Evolutionary conservation across 2,888 invertebrate genomes (phyloP).

Genomic region (Aleiodes testaceus): DNA sequence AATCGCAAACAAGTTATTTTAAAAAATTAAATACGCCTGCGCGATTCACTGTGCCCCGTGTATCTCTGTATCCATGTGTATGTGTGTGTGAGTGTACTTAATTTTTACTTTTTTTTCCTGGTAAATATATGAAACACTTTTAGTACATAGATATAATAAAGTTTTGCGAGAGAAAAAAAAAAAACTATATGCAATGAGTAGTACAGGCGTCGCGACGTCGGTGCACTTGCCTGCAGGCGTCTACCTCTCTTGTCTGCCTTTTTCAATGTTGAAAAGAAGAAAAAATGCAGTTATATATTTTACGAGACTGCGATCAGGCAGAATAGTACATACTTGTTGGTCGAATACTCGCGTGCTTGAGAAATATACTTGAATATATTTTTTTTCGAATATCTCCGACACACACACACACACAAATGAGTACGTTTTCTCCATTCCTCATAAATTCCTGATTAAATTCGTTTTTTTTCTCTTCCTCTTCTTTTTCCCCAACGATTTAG

Average conservation of each 20-base stretch:
- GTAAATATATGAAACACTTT: too few species aligned
- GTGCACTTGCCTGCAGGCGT: constrained; percentile 42
- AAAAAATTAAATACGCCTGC: too few species aligned
- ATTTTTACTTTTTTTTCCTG: too few species aligned
- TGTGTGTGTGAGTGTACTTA: too few species aligned
- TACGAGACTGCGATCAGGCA: not conserved
- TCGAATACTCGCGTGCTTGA: constrained; percentile 34
- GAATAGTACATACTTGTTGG: constrained; percentile 39
- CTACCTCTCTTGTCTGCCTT: constrained; percentile 35
- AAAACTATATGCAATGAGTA: not conserved
- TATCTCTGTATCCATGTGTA: too few species aligned
- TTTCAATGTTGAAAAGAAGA: constrained; percentile 19
- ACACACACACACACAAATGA: not conserved
- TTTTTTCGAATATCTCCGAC: not conserved
- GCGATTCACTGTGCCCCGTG: too few species aligned
- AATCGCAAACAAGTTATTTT: constrained; percentile 8
- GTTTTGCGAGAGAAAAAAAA: too few species aligned
- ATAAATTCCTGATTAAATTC: not conserved
- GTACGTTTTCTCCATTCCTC: not conserved
- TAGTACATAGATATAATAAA: too few species aligned
- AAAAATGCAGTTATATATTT: not conserved
- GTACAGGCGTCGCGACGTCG: constrained; percentile 46
- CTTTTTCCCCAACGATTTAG: too few species aligned
- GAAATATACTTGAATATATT: constrained; percentile 17
- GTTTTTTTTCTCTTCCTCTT: too few species aligned